A percentile compares a stretch with the other conserved stretches of the same genome.
These are phyloP conservation scores for Ormyrus nitidulus DNA, from an alignment of 2,888 invertebrate species.

Conservation along the genomic window DNA sequence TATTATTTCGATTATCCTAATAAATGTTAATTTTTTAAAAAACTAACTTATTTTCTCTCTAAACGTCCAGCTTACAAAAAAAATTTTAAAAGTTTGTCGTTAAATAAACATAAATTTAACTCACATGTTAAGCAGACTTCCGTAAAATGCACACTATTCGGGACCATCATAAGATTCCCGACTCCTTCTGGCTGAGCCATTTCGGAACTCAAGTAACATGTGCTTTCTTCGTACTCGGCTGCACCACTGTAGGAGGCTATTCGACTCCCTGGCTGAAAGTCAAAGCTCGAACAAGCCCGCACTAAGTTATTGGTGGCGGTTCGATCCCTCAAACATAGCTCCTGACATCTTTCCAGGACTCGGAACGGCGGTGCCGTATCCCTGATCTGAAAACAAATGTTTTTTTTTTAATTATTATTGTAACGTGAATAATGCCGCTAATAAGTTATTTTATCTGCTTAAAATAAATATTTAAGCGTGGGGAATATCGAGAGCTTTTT, in stretches of 20 bases:
- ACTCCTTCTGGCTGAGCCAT: conserved; percentile 92
- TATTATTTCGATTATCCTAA: too few relatives aligned
- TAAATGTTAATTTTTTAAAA: too few relatives aligned
- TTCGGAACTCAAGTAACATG: conserved; percentile 90
- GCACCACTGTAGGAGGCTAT: conserved; percentile 87
- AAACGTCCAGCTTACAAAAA: background rate
- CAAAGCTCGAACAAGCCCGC: conserved; percentile 90
- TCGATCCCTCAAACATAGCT: conserved; percentile 88
- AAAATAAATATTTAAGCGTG: too few relatives aligned
- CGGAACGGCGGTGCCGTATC: conserved; percentile 91
- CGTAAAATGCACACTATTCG: conserved; percentile 92
- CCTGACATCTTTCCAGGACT: conserved; percentile 92
- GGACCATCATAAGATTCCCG: conserved; percentile 91
- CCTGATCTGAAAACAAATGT: conserved; percentile 77
- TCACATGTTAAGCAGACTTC: conserved; percentile 93
- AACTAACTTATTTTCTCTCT: too few relatives aligned
- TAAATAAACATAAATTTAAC: conserved; percentile 69
- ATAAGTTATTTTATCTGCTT: background rate
- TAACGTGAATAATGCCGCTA: background rate
- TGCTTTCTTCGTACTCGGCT: conserved; percentile 91
- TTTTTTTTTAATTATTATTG: background rate
- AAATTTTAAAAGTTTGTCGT: background rate
- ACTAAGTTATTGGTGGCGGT: conserved; percentile 87
- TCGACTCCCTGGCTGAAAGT: conserved; percentile 92
- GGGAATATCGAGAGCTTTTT: background rate